These are phyloP conservation scores for Polyploca ridens DNA, from an alignment of 2,888 invertebrate genomes.

Conservation along the genomic window DNA sequence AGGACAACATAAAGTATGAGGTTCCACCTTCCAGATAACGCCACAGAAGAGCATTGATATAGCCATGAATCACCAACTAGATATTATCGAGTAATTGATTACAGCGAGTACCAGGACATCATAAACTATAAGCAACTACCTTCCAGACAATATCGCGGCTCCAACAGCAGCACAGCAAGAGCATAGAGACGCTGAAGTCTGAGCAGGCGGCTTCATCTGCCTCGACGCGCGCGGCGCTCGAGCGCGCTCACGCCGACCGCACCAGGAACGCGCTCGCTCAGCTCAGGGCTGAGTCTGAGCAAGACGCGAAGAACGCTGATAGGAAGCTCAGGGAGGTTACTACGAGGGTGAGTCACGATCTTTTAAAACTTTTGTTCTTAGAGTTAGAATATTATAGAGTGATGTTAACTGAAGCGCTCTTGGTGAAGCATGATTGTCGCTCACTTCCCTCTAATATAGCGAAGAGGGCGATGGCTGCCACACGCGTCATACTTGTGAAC, in stretches of 20 bases:
- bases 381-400: too few relatives aligned
- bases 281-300: conserved; percentile 63
- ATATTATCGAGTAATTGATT: too few relatives aligned
- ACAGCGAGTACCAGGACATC: conserved; percentile 21
- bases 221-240: conserved; percentile 52
- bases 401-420: too few relatives aligned
- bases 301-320: conserved; percentile 61
- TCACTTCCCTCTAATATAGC: too few relatives aligned
- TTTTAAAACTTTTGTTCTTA: neutral
- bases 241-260: conserved; percentile 67
- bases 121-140: neutral
- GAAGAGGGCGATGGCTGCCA: too few relatives aligned
- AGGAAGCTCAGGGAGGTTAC: conserved; percentile 68
- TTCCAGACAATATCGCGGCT: conserved; percentile 62
- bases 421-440: too few relatives aligned
- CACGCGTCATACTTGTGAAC: too few relatives aligned
- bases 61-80: too few relatives aligned
- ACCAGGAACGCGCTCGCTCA: conserved; percentile 66
- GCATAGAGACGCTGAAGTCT: conserved; percentile 54
- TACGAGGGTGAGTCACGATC: conserved; percentile 52
- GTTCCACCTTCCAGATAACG: too few relatives aligned
- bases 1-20: neutral
- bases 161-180: conserved; percentile 56
- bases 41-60: too few relatives aligned
- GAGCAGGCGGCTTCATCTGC: conserved; percentile 55